Evolutionary conservation across 2,888 invertebrate genomes (phyloP).

Genomic region (Cremastinae sp.): DNA sequence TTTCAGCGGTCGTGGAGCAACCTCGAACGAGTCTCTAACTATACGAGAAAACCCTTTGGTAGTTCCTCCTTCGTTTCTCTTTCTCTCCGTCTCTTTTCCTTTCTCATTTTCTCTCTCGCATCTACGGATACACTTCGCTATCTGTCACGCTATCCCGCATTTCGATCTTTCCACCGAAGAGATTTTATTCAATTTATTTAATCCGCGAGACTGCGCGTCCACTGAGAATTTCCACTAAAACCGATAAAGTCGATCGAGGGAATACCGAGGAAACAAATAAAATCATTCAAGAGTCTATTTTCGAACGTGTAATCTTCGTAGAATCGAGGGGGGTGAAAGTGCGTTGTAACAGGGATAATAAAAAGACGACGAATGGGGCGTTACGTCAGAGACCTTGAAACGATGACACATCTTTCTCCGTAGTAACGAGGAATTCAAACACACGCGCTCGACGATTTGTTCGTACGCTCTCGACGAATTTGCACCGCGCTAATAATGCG

Average conservation of each 20-base stretch:
- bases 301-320: background rate
- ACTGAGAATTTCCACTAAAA: too few relatives aligned
- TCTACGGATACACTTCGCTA: constrained; percentile 46
- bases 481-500: background rate
- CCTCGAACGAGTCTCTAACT: constrained; percentile 41
- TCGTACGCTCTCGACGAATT: background rate
- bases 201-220: too few relatives aligned
- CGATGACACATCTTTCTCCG: constrained; percentile 66
- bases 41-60: constrained; percentile 22
- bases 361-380: background rate
- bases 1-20: constrained; percentile 48
- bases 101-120: constrained; percentile 4
- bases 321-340: constrained; percentile 25
- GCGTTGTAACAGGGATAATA: constrained; percentile 41
- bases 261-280: background rate
- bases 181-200: too few relatives aligned
- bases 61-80: background rate
- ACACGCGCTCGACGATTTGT: constrained; percentile 11
- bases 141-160: constrained; percentile 38
- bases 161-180: constrained; percentile 37
- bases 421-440: constrained; percentile 48
- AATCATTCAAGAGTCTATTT: background rate
- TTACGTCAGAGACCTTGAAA: constrained; percentile 66
- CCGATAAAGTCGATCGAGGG: too few relatives aligned
- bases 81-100: constrained; percentile 15